Base-by-base conservation (phyloP, 23 tunicate species). In the Corella eumyota region DNA sequence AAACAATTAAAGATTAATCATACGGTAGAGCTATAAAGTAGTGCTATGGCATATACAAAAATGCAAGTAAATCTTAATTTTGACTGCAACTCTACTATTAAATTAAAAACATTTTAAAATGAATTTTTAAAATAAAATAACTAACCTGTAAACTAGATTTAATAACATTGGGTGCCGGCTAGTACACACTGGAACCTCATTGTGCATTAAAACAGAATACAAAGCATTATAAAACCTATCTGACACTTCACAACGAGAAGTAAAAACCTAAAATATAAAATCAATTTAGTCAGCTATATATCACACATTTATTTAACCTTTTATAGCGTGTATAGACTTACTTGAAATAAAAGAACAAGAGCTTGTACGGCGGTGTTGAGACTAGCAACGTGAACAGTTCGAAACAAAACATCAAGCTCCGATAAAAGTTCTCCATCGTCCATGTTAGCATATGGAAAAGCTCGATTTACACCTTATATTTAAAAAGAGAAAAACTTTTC, bases 221-320 rank as follows among this genome's bases (percentile, higher is more conserved):
- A 86, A 60, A 20, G 95, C 95, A 56, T 78, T 86, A 66, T 77
- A 71, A 32, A 53, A 86, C 6, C 95, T 52, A 32, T 86, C 95
- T n/a, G 78, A 34, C 0, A 57, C 36, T 34, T 86, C 95, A 72
- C 72, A 30, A 23, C 84, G 62, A 21, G 84, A 66, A 15, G 54
- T 74, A 28, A 55, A 68, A 19, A 85, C 71, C 95, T 85, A 30
- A 6, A 47, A 15, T 9, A 40, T 9, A 40, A 20, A 7, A n/a
- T n/a, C n/a, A n/a, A n/a, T n/a, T n/a, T n/a, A n/a, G n/a, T n/a
- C n/a, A n/a, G n/a, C n/a, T n/a, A n/a, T n/a, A n/a, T n/a, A n/a
- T n/a, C n/a, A n/a, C n/a, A n/a, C n/a, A n/a, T n/a, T n/a, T n/a
- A n/a, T n/a, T n/a, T n/a, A n/a, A n/a, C n/a, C n/a, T n/a, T n/a